phyloP scores from a whole-genome alignment of 64 coral and sea anemone species.

The Montipora capricornis region DNA sequence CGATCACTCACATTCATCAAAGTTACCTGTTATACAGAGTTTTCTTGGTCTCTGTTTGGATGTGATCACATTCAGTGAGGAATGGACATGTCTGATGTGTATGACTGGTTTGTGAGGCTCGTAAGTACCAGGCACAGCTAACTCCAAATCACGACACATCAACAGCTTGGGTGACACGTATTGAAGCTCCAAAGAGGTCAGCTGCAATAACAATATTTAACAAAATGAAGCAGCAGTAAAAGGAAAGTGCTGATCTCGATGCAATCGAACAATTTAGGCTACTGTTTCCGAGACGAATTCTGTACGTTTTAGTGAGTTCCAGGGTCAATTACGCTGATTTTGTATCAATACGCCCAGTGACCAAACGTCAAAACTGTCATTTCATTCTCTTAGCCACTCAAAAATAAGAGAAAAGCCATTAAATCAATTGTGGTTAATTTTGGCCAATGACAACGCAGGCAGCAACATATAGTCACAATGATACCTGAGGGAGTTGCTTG shows the following conservation, averaged over 20 bases:
- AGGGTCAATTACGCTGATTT: too few species aligned
- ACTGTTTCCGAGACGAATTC: too few species aligned
- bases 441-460: not conserved
- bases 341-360: too few species aligned
- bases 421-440: too few species aligned
- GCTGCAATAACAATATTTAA: constrained; percentile 39
- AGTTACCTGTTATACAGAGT: constrained; percentile 84
- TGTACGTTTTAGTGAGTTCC: too few species aligned
- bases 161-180: constrained; percentile 97
- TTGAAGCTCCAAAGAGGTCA: constrained; percentile 96
- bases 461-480: too few species aligned
- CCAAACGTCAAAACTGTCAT: too few species aligned
- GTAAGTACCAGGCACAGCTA: constrained; percentile 95
- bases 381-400: too few species aligned
- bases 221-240: not conserved
- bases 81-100: constrained; percentile 90
- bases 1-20: not conserved
- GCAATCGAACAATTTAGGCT: too few species aligned
- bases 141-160: constrained; percentile 95
- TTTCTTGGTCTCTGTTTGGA: constrained; percentile 97
- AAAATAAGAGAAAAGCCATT: too few species aligned
- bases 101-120: constrained; percentile 96
- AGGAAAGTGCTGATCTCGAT: too few species aligned
- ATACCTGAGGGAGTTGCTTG: constrained; percentile 98
- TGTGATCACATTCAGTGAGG: constrained; percentile 96